Conservation (phyloP, 2,797 vertebrate species). For the Craterocephalus amniculus region DNA sequence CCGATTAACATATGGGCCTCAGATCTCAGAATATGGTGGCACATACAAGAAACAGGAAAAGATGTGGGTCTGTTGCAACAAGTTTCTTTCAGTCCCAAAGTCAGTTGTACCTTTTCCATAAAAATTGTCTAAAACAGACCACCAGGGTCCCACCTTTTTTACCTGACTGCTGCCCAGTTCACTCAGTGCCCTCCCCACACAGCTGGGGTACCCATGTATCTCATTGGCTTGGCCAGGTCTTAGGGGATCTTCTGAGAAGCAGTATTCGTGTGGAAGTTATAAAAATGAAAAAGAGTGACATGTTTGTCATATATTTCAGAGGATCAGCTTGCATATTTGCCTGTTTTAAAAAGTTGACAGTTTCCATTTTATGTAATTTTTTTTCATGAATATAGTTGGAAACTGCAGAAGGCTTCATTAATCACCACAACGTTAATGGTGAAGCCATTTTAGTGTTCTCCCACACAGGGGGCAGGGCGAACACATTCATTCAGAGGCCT, state of each 20-base stretch:
- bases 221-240: neutral
- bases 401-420: neutral
- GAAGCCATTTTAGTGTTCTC: constrained; percentile 14
- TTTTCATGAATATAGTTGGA: neutral
- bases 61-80: no score
- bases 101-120: no score
- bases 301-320: neutral
- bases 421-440: constrained; percentile 11
- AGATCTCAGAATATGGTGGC: no score
- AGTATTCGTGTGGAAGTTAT: neutral
- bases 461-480: constrained; percentile 49
- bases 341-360: neutral
- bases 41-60: no score
- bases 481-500: constrained; percentile 56
- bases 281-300: neutral
- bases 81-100: no score
- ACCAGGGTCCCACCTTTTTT: no score
- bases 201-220: neutral
- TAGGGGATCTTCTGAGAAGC: neutral
- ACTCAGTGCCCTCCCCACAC: no score
- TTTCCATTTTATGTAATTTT: neutral
- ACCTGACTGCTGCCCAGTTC: no score
- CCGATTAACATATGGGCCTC: no score
- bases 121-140: no score
- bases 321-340: constrained; percentile 3